Percentiles rank a stretch among this genome's conserved stretches.
These are phyloP conservation scores for Cheumatopsyche charites DNA, from an alignment of 1,140 invertebrate species.

Conservation along the genomic window DNA sequence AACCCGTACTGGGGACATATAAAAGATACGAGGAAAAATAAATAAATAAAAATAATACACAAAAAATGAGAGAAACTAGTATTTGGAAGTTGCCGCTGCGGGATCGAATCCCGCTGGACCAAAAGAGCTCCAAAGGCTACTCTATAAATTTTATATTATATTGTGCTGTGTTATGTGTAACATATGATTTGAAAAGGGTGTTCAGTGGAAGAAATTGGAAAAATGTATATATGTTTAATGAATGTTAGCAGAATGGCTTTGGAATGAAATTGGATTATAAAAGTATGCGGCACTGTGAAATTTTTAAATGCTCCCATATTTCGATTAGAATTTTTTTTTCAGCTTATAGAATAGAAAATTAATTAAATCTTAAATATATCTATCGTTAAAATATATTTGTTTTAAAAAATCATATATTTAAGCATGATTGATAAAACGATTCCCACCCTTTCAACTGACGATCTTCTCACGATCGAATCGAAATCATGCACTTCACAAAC, in stretches of 20 bases:
- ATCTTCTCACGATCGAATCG: conserved; percentile 1
- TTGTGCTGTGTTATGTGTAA: too few species aligned
- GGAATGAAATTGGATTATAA: too few species aligned
- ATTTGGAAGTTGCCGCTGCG: conserved; percentile 29
- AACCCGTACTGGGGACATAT: not conserved
- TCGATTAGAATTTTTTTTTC: too few species aligned
- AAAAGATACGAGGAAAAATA: not conserved
- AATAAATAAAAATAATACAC: conserved; percentile 14
- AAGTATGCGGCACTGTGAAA: too few species aligned
- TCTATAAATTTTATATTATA: not conserved
- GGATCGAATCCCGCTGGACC: conserved; percentile 32
- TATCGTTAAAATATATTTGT: too few species aligned
- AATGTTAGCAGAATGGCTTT: too few species aligned
- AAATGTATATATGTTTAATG: too few species aligned
- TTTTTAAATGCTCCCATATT: too few species aligned
- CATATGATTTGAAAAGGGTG: too few species aligned
- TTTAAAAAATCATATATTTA: not conserved
- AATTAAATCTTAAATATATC: too few species aligned
- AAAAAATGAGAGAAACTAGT: conserved; percentile 27
- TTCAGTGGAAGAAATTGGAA: too few species aligned
- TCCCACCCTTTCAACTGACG: not conserved
- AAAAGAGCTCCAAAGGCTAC: not conserved
- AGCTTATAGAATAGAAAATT: too few species aligned
- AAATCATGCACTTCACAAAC: conserved; percentile 9
- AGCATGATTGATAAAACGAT: not conserved